Conservation (phyloP, 2,113 vertebrate species). For the Acinonyx jubatus region DNA sequence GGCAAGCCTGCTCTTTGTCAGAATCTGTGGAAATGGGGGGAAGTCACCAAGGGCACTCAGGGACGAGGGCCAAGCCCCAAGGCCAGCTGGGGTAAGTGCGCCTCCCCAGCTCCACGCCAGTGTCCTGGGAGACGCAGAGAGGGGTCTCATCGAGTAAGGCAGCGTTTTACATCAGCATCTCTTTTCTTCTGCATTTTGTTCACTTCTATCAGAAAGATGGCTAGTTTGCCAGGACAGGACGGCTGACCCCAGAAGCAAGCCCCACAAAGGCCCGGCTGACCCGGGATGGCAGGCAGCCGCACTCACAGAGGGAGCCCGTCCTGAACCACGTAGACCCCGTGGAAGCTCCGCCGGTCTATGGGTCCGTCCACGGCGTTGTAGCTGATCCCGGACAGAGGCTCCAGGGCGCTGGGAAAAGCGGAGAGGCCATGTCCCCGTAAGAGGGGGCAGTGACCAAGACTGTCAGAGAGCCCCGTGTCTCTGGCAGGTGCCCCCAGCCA, state of each 20-base stretch:
- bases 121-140: not conserved
- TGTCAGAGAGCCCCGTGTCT: not conserved
- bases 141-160: not conserved
- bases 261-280: accelerated
- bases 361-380: constrained; percentile 84
- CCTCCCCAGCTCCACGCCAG: too few species aligned
- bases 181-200: not conserved
- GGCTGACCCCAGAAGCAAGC: not conserved
- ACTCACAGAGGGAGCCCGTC: constrained; percentile 85
- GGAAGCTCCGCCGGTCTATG: constrained; percentile 84
- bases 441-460: accelerated
- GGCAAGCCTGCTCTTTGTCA: not conserved
- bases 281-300: accelerated
- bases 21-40: not conserved
- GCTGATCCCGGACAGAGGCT: constrained; percentile 81
- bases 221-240: not conserved
- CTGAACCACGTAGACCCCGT: constrained; percentile 74
- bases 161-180: not conserved
- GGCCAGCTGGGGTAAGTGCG: not conserved
- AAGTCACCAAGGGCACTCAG: not conserved
- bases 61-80: not conserved
- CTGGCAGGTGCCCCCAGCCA: not conserved
- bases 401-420: constrained; percentile 73
- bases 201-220: not conserved
- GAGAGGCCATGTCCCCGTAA: accelerated